These are phyloP conservation scores for Leucoraja erinaceus DNA, from an alignment of 2,113 vertebrate genomes.

Conservation along the genomic window DNA sequence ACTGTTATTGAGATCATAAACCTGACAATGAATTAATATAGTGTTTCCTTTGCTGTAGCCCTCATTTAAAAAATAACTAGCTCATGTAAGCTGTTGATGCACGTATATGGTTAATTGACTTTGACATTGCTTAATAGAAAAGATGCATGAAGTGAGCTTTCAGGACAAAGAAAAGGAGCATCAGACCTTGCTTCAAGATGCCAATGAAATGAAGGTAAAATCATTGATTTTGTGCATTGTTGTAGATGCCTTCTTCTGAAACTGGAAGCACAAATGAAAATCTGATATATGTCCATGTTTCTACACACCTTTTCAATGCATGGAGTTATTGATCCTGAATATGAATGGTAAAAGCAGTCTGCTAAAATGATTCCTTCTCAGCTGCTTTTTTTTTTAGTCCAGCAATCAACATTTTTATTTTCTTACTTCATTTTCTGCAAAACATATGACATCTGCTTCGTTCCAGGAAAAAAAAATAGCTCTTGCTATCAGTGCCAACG, in stretches of 20 bases:
- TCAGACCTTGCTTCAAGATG: conserved; percentile 71
- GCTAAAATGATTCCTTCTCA: neutral
- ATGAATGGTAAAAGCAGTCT: neutral
- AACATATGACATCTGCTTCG: neutral
- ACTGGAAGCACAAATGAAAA: neutral
- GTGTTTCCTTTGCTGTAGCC: neutral
- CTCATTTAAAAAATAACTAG: neutral
- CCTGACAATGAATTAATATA: neutral
- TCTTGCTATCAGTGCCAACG: neutral
- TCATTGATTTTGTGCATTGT: neutral
- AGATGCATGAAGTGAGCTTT: conserved; percentile 77
- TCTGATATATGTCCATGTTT: neutral
- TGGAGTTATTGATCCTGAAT: neutral
- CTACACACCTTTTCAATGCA: neutral
- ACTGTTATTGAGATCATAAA: neutral
- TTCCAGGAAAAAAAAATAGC: neutral
- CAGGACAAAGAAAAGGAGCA: conserved; percentile 82
- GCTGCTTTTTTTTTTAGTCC: neutral
- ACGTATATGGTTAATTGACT: neutral
- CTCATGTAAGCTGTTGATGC: neutral
- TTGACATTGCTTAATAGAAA: conserved; percentile 58
- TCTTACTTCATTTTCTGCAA: neutral
- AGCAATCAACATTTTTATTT: neutral
- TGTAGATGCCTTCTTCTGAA: neutral
- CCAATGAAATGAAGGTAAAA: conserved; percentile 77